These are phyloP conservation scores for Catagonus wagneri DNA, from an alignment of 2,113 vertebrate genomes.

Conservation along the genomic window DNA sequence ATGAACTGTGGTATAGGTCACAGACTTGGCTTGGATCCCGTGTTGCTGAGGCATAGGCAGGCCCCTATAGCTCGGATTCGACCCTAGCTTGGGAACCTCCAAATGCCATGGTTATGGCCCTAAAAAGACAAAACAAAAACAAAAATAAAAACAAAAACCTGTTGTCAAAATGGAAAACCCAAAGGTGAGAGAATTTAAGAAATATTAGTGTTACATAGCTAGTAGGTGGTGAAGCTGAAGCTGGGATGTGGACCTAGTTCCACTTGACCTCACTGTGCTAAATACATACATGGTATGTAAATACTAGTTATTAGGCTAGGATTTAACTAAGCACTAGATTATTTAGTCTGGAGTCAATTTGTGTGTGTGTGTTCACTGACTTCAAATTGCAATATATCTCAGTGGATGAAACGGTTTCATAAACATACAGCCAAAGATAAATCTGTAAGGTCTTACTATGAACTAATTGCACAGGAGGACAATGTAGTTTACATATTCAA, in stretches of 20 bases:
- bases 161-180: not conserved
- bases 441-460: not conserved
- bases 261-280: not conserved
- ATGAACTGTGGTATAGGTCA: no score
- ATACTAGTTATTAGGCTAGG: not conserved
- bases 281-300: not conserved
- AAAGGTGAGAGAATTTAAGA: conserved; percentile 9
- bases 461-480: not conserved
- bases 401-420: not conserved
- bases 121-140: no score
- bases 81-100: no score
- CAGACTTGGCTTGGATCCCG: no score
- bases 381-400: not conserved
- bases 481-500: not conserved
- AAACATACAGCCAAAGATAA: not conserved
- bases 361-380: not conserved
- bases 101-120: no score
- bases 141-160: not conserved
- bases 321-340: conserved; percentile 8
- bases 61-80: no score
- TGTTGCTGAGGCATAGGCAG: no score
- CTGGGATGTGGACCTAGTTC: not conserved
- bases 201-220: not conserved
- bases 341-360: not conserved
- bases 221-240: not conserved